Conservation (phyloP, 2,888 invertebrate genomes). For the Drosophila quinaria region DNA sequence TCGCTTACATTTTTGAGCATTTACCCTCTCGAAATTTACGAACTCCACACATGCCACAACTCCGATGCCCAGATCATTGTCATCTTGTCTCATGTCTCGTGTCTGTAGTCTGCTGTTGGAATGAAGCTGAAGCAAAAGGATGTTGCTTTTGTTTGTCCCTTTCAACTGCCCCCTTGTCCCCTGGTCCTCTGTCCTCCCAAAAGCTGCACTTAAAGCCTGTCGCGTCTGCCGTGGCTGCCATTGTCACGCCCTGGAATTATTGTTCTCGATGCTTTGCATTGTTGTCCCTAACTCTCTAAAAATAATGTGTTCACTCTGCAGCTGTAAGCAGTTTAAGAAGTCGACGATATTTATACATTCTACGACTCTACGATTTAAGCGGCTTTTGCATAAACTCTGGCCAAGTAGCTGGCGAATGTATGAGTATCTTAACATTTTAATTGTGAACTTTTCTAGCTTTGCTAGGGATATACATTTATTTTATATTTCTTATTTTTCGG, state of each 20-base stretch:
- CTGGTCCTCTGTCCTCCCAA: slow-evolving; percentile 1
- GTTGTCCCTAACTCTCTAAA: slow-evolving; percentile 53
- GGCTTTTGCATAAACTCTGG: slow-evolving; percentile 33
- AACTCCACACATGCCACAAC: slow-evolving; percentile 48
- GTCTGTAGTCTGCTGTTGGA: slow-evolving; percentile 17
- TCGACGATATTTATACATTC: slow-evolving; percentile 33
- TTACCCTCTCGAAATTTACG: slow-evolving; percentile 15
- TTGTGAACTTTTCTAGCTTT: neutral
- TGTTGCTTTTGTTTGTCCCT: slow-evolving; percentile 41
- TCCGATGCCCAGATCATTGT: slow-evolving; percentile 53
- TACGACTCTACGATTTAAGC: slow-evolving; percentile 44
- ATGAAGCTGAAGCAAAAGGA: slow-evolving; percentile 27
- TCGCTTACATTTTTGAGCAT: slow-evolving; percentile 25
- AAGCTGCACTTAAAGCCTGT: slow-evolving; percentile 46
- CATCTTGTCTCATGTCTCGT: slow-evolving; percentile 39
- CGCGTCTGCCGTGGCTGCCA: slow-evolving; percentile 42
- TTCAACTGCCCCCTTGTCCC: slow-evolving; percentile 16
- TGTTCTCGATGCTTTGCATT: slow-evolving; percentile 44
- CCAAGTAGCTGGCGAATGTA: neutral
- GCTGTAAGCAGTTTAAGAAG: slow-evolving; percentile 7
- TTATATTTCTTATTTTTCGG: no score
- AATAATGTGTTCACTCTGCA: slow-evolving; percentile 33
- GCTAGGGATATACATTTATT: no score
- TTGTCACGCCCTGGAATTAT: slow-evolving; percentile 40
- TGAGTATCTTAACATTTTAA: neutral